Evolutionary conservation across 2,113 vertebrate species (phyloP), one percentile per base, ranked within the genome.

Genomic region (Gulo gulo): DNA sequence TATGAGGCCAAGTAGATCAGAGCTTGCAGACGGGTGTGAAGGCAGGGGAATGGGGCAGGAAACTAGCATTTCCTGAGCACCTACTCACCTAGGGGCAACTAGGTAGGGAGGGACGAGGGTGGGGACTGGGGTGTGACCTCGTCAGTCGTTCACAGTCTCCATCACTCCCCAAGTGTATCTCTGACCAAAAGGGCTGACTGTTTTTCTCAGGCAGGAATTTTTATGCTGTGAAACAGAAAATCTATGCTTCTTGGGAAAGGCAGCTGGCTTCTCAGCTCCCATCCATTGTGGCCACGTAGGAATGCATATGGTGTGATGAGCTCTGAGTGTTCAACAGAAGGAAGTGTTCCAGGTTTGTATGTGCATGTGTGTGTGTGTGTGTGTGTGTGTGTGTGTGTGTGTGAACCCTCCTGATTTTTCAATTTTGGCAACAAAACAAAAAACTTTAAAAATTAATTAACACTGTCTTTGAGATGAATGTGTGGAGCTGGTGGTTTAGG

Each of bases 41-140:
- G 96, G n/a, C 50, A 61, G 65, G 78, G 89, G 67, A 96, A 95
- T 94, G 83, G 90, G 95, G 45, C 88, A 67, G 88, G 80, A 61
- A 50, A 65, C 69, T 9, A 52, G 59, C 10, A 2, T 45, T 88
- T 83, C 45, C 2, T 18, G 24, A 88, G 34, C 26, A 42, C n/a
- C 59, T 78, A 7, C 1, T n/a, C n/a, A n/a, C n/a, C n/a, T 7
- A 34, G 20, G 63, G 47, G 13, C 13, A 14, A 20, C 26, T 11
- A 10, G 88, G 50, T 23, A 42, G 69, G 47, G 13, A 13, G 2
- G n/a, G 13, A 39, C 9, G 0, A 7, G 31, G 6, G 8, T 34
- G 79, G 21, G 7, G 59, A n/a, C 14, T 2, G 24, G 20, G 71
- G 7, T 5, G 0, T n/a, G 21, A 13, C 7, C n/a, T 71, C 29